Conservation (phyloP, 2,113 vertebrate genomes). For the Cryptomyrus ogoouensis region DNA sequence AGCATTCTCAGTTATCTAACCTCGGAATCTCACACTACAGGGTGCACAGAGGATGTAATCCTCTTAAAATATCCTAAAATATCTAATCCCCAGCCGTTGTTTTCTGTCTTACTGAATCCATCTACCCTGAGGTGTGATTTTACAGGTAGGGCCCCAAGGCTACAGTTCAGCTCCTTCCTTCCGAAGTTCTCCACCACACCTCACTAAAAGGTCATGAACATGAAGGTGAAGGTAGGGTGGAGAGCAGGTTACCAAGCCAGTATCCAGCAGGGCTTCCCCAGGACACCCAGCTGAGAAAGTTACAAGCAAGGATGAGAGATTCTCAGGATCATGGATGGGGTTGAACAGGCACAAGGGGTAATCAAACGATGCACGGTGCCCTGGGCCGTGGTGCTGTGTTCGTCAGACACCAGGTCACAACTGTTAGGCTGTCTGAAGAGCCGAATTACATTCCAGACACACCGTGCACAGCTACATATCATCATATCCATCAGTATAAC, state of each 20-base stretch:
- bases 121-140: conserved; percentile 43
- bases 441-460: background rate
- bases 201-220: background rate
- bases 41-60: conserved; percentile 45
- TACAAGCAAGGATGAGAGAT: background rate
- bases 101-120: conserved; percentile 50
- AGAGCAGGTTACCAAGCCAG: background rate
- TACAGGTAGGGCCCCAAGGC: conserved; percentile 31
- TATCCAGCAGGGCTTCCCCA: background rate
- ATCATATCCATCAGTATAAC: background rate
- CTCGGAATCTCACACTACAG: conserved; percentile 15
- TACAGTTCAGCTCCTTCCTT: background rate
- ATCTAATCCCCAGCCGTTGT: conserved; percentile 50
- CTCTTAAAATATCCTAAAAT: conserved; percentile 38
- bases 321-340: background rate
- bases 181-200: background rate
- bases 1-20: conserved; percentile 35
- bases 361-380: background rate
- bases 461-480: background rate
- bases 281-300: background rate
- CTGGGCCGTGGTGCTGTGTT: background rate
- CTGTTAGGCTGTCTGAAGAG: background rate
- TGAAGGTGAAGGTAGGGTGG: background rate
- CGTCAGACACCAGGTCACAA: background rate
- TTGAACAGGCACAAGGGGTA: background rate